These are phyloP conservation scores for Scartelaos histophorus DNA, from an alignment of 2,113 vertebrate genomes.

Conservation along the genomic window DNA sequence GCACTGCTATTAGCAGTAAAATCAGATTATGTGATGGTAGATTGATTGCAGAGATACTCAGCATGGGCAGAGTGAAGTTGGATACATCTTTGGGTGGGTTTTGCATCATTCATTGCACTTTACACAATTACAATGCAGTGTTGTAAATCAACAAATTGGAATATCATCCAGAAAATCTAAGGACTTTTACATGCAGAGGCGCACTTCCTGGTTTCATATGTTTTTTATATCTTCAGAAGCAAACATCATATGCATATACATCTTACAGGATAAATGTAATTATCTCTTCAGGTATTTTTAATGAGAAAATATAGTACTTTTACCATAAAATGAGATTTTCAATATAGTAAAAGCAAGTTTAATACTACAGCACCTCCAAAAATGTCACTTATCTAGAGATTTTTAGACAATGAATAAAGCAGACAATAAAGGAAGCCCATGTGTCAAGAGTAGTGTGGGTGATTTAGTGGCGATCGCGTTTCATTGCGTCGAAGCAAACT, in stretches of 20 bases:
- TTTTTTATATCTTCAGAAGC: not conserved
- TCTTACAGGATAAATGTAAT: not conserved
- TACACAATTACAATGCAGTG: not conserved
- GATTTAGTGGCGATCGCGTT: slow-evolving; percentile 68
- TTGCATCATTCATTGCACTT: not conserved
- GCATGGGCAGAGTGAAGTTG: not conserved
- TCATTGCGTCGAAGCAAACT: slow-evolving; percentile 62
- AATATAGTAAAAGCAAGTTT: slow-evolving; percentile 38
- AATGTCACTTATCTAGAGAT: slow-evolving; percentile 45
- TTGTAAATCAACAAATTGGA: not conserved
- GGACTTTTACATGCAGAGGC: not conserved
- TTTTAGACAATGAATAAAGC: slow-evolving; percentile 57
- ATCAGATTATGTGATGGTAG: not conserved
- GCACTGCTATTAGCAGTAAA: not conserved
- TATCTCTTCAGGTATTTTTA: not conserved
- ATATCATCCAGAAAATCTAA: not conserved
- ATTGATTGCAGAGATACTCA: not conserved
- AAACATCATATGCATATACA: not conserved
- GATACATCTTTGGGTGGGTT: not conserved
- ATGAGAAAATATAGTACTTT: not conserved
- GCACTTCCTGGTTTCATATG: not conserved
- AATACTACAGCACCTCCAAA: slow-evolving; percentile 30
- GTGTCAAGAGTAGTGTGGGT: slow-evolving; percentile 54
- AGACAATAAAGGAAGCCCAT: slow-evolving; percentile 49
- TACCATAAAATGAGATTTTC: not conserved